Conservation (phyloP, 2,113 vertebrate species). For the human (Homo sapiens) region DNA sequence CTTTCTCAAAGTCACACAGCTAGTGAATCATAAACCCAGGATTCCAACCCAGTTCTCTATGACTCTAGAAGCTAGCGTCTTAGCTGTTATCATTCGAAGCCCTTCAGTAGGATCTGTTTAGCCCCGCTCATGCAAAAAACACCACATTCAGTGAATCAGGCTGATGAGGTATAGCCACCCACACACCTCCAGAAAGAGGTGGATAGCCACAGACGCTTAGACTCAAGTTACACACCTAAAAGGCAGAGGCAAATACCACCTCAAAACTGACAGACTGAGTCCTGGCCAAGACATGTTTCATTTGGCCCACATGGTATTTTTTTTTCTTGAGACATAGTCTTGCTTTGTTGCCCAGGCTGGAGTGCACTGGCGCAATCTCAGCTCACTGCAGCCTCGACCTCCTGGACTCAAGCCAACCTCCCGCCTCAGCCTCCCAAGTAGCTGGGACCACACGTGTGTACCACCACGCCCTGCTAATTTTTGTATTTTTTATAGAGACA, state of each 20-base stretch:
- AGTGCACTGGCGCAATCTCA: no score
- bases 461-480: no score
- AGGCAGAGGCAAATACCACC: neutral
- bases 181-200: neutral
- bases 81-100: accelerated
- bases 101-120: neutral
- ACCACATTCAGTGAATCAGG: neutral
- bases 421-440: no score
- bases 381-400: no score
- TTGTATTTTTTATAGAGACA: no score
- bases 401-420: no score
- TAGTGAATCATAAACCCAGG: neutral
- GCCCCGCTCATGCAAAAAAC: accelerated
- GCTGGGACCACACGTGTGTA: no score
- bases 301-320: neutral
- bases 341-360: no score
- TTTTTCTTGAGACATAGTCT: no score
- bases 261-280: neutral
- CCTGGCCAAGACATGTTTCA: neutral
- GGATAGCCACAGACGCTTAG: neutral
- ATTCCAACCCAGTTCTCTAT: neutral
- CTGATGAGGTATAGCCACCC: neutral
- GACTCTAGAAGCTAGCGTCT: neutral
- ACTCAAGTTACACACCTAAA: no score
- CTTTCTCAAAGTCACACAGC: neutral